These are phyloP conservation scores for Tribolium castaneum DNA, from an alignment of 1,140 invertebrate genomes.

Conservation along the genomic window DNA sequence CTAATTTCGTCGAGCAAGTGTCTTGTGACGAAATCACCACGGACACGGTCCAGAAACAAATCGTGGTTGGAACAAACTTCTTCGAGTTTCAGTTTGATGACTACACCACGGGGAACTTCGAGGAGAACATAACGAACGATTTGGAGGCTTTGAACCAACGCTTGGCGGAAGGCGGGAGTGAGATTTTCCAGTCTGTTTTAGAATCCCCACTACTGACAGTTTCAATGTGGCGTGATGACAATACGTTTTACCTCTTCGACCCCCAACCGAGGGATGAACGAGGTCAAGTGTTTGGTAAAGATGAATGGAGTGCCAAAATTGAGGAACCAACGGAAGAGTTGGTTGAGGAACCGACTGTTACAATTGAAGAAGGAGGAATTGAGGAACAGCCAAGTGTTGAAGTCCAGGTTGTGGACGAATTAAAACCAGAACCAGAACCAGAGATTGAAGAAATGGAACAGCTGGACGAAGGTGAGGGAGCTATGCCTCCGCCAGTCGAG, in stretches of 20 bases:
- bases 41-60: constrained; percentile 54
- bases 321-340: background rate
- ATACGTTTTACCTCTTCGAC: constrained; percentile 60
- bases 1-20: constrained; percentile 10
- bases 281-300: constrained; percentile 51
- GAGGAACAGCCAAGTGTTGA: background rate
- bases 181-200: constrained; percentile 50
- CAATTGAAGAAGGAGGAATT: background rate
- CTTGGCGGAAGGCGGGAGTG: background rate
- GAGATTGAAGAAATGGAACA: background rate
- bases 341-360: too few species aligned
- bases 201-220: constrained; percentile 54
- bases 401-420: background rate
- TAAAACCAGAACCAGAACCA: background rate
- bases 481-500: background rate
- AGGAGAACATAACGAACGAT: constrained; percentile 50
- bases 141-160: constrained; percentile 43
- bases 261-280: constrained; percentile 55
- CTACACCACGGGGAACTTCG: background rate
- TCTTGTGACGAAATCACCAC: constrained; percentile 51
- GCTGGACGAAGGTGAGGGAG: constrained; percentile 5
- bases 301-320: constrained; percentile 41
- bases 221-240: constrained; percentile 56
- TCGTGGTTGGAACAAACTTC: constrained; percentile 59
- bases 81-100: constrained; percentile 42